These are phyloP conservation scores for Drosophila sechellia DNA, from an alignment of 1,140 invertebrate species.

Conservation along the genomic window DNA sequence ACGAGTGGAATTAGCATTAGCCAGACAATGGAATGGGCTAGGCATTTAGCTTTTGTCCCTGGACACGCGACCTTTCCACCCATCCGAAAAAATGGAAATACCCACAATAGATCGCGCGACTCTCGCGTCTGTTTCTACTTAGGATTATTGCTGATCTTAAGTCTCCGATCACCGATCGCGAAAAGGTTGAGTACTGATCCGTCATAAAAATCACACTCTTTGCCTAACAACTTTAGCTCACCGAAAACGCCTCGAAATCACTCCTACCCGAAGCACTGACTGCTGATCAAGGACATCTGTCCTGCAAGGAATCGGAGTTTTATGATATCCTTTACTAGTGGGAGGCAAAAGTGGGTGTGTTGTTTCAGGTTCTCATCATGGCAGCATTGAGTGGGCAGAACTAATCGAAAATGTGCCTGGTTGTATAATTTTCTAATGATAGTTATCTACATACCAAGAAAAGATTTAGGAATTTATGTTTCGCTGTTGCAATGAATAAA, in stretches of 20 bases:
- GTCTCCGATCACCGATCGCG: slow-evolving; percentile 35
- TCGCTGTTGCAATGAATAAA: too few species aligned
- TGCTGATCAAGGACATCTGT: slow-evolving; percentile 54
- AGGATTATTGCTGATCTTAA: slow-evolving; percentile 26
- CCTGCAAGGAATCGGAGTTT: slow-evolving; percentile 33
- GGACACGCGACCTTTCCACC: slow-evolving; percentile 72
- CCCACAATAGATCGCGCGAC: slow-evolving; percentile 41
- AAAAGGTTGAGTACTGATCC: slow-evolving; percentile 18
- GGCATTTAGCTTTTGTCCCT: slow-evolving; percentile 70
- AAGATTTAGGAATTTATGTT: too few species aligned
- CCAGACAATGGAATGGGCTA: slow-evolving; percentile 59
- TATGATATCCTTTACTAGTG: slow-evolving; percentile 16
- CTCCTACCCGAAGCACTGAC: slow-evolving; percentile 80
- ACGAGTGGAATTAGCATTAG: slow-evolving; percentile 73
- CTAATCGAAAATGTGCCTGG: slow-evolving; percentile 15
- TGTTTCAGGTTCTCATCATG: slow-evolving; percentile 35
- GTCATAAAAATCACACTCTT: slow-evolving; percentile 68
- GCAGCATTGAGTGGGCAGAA: slow-evolving; percentile 27
- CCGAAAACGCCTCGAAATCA: slow-evolving; percentile 72
- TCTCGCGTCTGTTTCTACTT: slow-evolving; percentile 74
- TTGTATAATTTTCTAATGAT: neutral
- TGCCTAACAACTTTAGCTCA: slow-evolving; percentile 81
- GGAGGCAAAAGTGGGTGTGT: slow-evolving; percentile 21
- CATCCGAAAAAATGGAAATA: slow-evolving; percentile 50
- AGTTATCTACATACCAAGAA: too few species aligned